These are phyloP conservation scores for Asarcornis scutulata DNA, from an alignment of 2,113 vertebrate genomes.

Conservation along the genomic window DNA sequence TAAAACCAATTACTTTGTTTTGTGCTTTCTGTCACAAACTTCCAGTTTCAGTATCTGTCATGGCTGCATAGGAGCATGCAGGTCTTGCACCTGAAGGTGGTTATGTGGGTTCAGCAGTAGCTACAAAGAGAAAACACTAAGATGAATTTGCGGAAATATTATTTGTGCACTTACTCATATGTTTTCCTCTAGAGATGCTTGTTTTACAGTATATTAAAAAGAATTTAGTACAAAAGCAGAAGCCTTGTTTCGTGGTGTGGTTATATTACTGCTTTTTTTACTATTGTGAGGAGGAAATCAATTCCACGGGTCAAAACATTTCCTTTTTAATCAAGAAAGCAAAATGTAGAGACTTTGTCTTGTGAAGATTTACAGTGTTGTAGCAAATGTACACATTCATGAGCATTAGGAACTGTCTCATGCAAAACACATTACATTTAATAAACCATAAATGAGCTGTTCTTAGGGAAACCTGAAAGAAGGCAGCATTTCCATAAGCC, in stretches of 20 bases:
- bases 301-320: background rate
- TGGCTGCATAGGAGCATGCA: background rate
- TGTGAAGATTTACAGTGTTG: background rate
- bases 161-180: background rate
- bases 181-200: background rate
- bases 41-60: rapidly evolving
- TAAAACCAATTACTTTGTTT: background rate
- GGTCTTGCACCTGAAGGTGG: background rate
- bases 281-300: background rate
- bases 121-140: background rate
- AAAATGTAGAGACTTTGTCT: background rate
- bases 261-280: background rate
- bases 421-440: background rate
- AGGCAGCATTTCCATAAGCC: background rate
- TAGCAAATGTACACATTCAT: background rate
- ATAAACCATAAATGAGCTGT: background rate
- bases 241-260: background rate
- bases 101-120: background rate
- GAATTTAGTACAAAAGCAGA: background rate
- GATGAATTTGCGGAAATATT: background rate
- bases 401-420: background rate
- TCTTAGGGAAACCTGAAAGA: background rate
- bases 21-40: background rate
- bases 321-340: background rate
- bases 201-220: background rate